Base-by-base conservation (phyloP, 2,113 vertebrate species). In the Caranx melampygus region DNA sequence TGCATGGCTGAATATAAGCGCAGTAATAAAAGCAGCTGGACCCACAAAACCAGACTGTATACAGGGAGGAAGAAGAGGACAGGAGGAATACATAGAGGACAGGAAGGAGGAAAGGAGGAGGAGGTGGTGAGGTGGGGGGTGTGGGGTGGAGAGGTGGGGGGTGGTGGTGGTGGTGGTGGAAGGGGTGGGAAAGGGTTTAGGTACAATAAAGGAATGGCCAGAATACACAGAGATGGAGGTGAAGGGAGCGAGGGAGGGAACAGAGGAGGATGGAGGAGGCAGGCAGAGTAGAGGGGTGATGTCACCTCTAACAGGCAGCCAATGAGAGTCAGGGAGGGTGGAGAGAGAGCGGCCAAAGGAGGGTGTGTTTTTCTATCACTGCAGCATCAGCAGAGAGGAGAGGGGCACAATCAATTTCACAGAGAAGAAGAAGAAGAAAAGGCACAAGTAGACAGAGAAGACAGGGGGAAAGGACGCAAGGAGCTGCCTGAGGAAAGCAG, bases 291-390 rank as follows among this genome's bases (percentile, higher is more conserved):
- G 87, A 89, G 89, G 92, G 91, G 92, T 94, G 93, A 91, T 94
- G 93, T 94, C 93, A 94, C 93, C 93, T 90, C 90, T 79, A 91
- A 73, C 84, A 87, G 82, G 79, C 90, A 94, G 86, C 93, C 93
- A 94, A 94, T 94, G 72, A 87, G 91, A 89, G 89, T 72, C 79
- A 84, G 88, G 84, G 89, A 93, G 91, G 90, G 78, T 78, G 84
- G 84, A 49, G 84, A 85, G 79, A 84, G 92, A 83, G 85, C 86
- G 85, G 88, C 89, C 31, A 44, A 62, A 92, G 91, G 93, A 93
- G 94, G 94, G 94, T 93, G 95, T 94, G 94, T 94, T 92, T 94
- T 93, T 89, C 93, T 93, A 92, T 93, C 94, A 94, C 94, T 95
- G 94, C 95, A 95, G 94, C 94, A 95, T 95, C 93, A 94, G 93